Evolutionary conservation across 2,888 invertebrate genomes (phyloP).

Genomic region (Emmelina monodactyla): DNA sequence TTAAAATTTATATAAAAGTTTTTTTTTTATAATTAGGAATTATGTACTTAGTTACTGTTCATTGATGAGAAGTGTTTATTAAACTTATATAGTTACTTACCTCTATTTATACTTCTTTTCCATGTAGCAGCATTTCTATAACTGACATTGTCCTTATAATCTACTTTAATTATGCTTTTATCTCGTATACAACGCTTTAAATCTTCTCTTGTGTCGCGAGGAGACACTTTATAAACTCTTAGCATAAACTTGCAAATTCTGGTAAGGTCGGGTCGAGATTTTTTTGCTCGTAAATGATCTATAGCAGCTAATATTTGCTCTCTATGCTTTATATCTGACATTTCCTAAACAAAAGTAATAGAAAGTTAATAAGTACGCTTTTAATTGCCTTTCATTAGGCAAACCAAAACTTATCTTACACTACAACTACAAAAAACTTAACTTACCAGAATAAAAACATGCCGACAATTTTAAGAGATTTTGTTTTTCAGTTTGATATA

Average conservation of each 20-base stretch:
- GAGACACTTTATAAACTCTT: conserved; percentile 75
- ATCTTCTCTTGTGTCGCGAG: conserved; percentile 73
- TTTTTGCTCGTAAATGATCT: conserved; percentile 82
- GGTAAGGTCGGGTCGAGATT: conserved; percentile 84
- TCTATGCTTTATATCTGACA: conserved; percentile 72
- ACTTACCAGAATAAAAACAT: conserved; percentile 51
- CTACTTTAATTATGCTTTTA: conserved; percentile 80
- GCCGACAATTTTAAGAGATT: conserved; percentile 47
- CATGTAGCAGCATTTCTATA: conserved; percentile 84
- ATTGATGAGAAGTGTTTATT: too few species aligned
- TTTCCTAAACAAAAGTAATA: conserved; percentile 37
- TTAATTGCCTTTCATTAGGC: background rate
- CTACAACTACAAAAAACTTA: conserved; percentile 13
- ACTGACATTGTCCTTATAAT: conserved; percentile 86
- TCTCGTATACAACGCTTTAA: conserved; percentile 78
- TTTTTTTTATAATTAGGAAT: too few species aligned
- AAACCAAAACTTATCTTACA: background rate
- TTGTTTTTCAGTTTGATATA: too few species aligned
- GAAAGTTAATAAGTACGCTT: background rate
- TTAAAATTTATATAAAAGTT: too few species aligned
- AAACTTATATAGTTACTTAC: conserved; percentile 29
- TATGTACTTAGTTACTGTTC: too few species aligned
- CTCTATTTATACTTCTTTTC: conserved; percentile 44
- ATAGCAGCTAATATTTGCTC: conserved; percentile 84
- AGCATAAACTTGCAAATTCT: conserved; percentile 84